These are phyloP conservation scores for Saturnia pavonia DNA, from an alignment of 2,888 invertebrate genomes.

Conservation along the genomic window DNA sequence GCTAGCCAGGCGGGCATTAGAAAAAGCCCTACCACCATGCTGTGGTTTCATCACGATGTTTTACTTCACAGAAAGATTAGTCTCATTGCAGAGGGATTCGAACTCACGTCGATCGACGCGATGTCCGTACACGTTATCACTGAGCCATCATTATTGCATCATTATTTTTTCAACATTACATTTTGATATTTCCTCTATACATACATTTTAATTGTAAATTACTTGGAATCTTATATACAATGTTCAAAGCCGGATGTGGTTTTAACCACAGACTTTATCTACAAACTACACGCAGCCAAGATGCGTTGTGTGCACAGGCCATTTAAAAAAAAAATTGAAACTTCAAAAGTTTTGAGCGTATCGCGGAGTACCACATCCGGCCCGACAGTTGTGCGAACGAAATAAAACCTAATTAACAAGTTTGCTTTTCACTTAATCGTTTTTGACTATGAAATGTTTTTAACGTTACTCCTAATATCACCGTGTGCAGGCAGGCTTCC, in stretches of 20 bases:
- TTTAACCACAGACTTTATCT: slow-evolving; percentile 38
- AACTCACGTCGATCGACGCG: no score
- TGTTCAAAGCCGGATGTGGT: slow-evolving; percentile 16
- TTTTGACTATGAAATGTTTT: neutral
- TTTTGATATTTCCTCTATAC: neutral
- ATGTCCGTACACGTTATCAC: no score
- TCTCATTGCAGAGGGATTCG: no score
- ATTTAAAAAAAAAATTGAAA: slow-evolving; percentile 19
- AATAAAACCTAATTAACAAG: slow-evolving; percentile 21
- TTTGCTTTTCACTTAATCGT: slow-evolving; percentile 14
- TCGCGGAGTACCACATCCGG: slow-evolving; percentile 47
- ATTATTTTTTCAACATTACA: neutral
- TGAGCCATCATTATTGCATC: no score
- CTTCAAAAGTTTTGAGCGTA: slow-evolving; percentile 24
- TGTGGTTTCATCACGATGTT: no score
- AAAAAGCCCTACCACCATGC: no score
- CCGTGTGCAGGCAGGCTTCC: neutral
- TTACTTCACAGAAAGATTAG: no score
- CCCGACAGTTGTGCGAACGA: slow-evolving; percentile 31
- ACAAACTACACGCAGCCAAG: slow-evolving; percentile 38
- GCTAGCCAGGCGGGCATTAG: no score
- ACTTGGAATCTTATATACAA: neutral
- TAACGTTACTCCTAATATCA: neutral
- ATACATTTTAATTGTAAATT: neutral
- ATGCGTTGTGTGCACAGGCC: slow-evolving; percentile 22